phyloP scores from a whole-genome alignment of 2,113 vertebrate genomes.

The Microcebus ravelobensis region DNA sequence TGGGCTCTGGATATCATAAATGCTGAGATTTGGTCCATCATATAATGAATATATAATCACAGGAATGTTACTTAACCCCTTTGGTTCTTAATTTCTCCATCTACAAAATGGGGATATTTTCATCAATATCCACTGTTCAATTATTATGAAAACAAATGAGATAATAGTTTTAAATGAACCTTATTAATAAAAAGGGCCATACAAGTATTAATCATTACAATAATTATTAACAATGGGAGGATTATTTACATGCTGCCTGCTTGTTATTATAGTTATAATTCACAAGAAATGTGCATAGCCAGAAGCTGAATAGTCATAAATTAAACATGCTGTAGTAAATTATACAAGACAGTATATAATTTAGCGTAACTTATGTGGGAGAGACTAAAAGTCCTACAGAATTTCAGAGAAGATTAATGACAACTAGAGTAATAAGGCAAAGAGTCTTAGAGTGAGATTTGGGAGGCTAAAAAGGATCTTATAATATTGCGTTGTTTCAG shows the following conservation, averaged over 20 bases:
- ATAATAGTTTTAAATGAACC: neutral
- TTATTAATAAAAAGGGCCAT: neutral
- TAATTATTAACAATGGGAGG: neutral
- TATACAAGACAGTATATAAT: constrained; percentile 4
- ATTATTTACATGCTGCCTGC: neutral
- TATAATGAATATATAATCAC: neutral
- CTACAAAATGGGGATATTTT: constrained; percentile 9
- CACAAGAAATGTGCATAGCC: neutral
- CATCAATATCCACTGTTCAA: neutral
- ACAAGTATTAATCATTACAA: neutral
- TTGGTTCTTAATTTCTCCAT: neutral
- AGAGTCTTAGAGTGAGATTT: neutral
- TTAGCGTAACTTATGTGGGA: constrained; percentile 27
- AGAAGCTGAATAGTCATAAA: constrained; percentile 33
- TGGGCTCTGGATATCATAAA: neutral
- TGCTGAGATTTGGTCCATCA: neutral
- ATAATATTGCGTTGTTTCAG: neutral
- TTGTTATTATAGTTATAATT: neutral
- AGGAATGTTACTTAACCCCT: neutral
- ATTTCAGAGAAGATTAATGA: constrained; percentile 41
- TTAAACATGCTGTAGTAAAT: neutral
- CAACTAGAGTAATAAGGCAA: neutral
- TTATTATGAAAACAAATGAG: neutral
- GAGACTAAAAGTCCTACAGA: constrained; percentile 26
- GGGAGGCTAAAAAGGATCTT: neutral